Conservation (phyloP, 2,113 vertebrate species). For the Tragelaphus strepsiceros region DNA sequence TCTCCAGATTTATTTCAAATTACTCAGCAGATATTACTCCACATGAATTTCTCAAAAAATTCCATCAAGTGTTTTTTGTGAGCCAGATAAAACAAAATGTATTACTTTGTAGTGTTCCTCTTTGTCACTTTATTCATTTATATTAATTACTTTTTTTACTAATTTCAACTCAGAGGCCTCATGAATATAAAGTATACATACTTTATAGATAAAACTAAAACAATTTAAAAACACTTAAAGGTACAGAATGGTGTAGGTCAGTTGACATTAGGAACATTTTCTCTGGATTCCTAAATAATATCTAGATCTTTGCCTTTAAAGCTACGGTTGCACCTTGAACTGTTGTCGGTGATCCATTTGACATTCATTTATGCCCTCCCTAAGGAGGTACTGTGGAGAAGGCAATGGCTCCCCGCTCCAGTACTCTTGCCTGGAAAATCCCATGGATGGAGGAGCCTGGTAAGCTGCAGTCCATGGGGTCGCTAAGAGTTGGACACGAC, state of each 20-base stretch:
- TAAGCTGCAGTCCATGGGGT: too few relatives aligned
- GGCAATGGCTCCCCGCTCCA: too few relatives aligned
- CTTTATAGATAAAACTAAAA: neutral
- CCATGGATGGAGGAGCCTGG: too few relatives aligned
- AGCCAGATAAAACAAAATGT: neutral
- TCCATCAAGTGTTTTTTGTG: neutral
- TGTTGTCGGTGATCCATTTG: neutral
- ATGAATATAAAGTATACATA: neutral
- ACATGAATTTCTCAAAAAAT: neutral
- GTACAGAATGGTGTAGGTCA: neutral
- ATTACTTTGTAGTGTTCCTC: neutral
- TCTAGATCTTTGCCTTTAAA: neutral
- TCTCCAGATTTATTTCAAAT: constrained; percentile 4
- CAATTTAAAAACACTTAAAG: neutral
- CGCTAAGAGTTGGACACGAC: too few relatives aligned
- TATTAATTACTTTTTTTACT: neutral
- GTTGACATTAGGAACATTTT: neutral
- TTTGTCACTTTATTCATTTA: neutral
- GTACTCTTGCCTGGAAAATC: too few relatives aligned
- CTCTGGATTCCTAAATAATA: neutral
- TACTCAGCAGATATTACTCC: neutral
- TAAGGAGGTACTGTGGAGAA: neutral
- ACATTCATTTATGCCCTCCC: neutral
- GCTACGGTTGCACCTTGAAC: neutral
- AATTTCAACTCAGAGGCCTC: neutral